Evolutionary conservation across 1,140 invertebrate species (phyloP).

Genomic region (Carposina sasakii): DNA sequence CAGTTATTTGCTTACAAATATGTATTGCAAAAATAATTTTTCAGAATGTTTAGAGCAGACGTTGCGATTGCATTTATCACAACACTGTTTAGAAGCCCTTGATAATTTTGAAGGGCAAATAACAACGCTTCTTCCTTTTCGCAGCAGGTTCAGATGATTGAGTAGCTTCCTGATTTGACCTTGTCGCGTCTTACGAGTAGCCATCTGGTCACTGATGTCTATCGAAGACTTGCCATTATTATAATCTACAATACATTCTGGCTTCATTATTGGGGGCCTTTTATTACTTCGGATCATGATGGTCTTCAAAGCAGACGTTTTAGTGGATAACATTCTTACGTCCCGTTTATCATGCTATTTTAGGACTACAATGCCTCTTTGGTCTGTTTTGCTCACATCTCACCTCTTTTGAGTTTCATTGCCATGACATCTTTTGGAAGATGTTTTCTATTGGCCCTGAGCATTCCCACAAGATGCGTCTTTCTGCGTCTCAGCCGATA

Average conservation of each 20-base stretch:
- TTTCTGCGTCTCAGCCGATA: constrained; percentile 9
- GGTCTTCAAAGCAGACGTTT: too few species aligned
- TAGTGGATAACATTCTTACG: constrained; percentile 28
- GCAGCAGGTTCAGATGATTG: constrained; percentile 16
- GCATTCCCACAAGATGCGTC: constrained; percentile 15
- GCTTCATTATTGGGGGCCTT: too few species aligned
- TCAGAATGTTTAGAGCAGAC: constrained; percentile 7
- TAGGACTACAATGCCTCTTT: constrained; percentile 15
- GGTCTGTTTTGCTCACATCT: constrained; percentile 15
- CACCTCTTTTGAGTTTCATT: constrained; percentile 22
- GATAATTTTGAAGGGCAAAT: constrained; percentile 14
- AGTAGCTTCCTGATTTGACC: constrained; percentile 10
- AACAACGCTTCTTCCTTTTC: constrained; percentile 14
- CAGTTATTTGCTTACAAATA: too few species aligned
- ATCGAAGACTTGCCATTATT: constrained; percentile 5
- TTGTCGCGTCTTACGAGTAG: constrained; percentile 3
- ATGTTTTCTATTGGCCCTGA: constrained; percentile 12
- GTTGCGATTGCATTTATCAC: constrained; percentile 8
- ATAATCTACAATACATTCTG: not conserved
- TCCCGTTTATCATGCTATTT: constrained; percentile 31
- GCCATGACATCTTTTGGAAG: constrained; percentile 10
- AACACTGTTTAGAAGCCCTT: constrained; percentile 11
- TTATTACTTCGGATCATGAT: too few species aligned
- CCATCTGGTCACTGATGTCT: constrained; percentile 8
- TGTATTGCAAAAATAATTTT: too few species aligned